Evolutionary conservation across 2,113 vertebrate species (phyloP).

Genomic region (Philantomba maxwellii): DNA sequence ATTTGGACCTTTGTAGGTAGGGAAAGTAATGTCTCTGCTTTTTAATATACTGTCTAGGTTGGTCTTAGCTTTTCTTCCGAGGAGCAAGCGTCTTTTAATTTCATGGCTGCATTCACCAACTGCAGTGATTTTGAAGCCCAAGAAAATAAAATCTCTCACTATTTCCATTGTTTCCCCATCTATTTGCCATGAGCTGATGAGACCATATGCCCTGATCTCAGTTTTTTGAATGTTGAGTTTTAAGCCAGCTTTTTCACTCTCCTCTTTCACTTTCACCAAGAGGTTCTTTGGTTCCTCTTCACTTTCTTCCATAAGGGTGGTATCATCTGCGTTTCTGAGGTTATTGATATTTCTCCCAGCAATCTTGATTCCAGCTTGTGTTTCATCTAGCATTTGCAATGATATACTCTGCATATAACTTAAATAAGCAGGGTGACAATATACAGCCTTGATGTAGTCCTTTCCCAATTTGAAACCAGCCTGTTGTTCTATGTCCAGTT

Average conservation of each 20-base stretch:
- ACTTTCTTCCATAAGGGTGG: background rate
- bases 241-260: background rate
- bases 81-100: background rate
- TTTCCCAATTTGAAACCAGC: background rate
- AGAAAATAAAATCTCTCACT: background rate
- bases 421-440: background rate
- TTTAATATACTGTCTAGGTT: background rate
- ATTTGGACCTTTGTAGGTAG: background rate
- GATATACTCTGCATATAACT: background rate
- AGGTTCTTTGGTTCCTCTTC: background rate
- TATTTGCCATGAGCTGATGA: background rate
- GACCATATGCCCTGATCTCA: background rate
- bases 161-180: background rate
- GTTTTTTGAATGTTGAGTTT: background rate
- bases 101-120: background rate
- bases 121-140: background rate
- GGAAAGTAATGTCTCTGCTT: background rate
- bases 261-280: background rate
- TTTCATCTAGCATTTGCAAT: background rate
- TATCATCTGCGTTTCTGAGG: background rate
- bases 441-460: background rate
- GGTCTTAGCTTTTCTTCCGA: accelerated
- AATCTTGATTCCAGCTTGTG: background rate
- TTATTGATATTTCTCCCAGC: background rate
- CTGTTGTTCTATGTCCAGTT: background rate